Evolutionary conservation across 2,113 vertebrate species (phyloP).

Genomic region (Calyptomena viridis): DNA sequence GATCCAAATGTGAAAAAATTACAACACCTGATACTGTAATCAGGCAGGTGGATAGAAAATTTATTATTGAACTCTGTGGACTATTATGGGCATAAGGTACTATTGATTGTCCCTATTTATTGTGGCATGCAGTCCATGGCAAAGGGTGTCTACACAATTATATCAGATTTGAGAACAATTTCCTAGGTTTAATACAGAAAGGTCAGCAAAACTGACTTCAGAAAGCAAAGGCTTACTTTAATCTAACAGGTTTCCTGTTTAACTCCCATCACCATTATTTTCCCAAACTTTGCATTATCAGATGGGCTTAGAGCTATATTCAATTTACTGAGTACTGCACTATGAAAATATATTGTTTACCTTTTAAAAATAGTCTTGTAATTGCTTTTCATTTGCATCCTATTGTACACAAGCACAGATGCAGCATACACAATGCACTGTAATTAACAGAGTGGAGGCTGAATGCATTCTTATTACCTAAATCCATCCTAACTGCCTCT

Average conservation of each 20-base stretch:
- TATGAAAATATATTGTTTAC: neutral
- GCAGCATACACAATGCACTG: neutral
- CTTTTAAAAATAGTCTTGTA: neutral
- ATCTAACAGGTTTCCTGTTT: neutral
- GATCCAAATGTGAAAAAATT: neutral
- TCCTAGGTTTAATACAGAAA: neutral
- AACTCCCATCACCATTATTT: neutral
- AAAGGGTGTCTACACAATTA: neutral
- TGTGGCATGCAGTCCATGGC: neutral
- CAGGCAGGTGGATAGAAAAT: neutral
- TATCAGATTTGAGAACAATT: neutral
- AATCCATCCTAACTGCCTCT: neutral
- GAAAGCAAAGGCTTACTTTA: neutral
- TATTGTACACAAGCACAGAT: neutral
- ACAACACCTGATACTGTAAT: neutral
- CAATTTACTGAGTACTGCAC: neutral
- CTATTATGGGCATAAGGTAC: neutral
- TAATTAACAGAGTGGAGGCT: slow-evolving; percentile 27
- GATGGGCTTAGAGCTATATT: neutral
- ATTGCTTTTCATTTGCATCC: slow-evolving; percentile 23
- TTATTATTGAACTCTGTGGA: neutral
- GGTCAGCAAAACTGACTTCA: neutral
- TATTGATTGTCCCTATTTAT: neutral
- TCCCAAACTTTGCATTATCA: neutral
- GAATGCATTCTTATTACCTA: neutral